These are phyloP conservation scores for Stenodera caucasica DNA, from an alignment of 2,888 invertebrate species.

Conservation along the genomic window DNA sequence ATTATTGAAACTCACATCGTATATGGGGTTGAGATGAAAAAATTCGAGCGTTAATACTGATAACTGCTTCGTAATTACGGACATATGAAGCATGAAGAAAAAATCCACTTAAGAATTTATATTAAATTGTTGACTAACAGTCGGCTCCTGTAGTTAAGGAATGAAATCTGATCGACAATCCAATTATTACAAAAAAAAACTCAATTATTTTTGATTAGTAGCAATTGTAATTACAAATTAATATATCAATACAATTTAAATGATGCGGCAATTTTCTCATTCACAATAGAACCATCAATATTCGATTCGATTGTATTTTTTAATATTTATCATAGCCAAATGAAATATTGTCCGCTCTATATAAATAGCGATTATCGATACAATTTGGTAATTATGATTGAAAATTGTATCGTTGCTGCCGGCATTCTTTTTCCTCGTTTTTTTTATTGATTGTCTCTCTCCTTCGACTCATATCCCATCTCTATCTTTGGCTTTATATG, in stretches of 20 bases:
- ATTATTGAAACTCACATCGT: too few species aligned
- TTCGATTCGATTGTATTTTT: too few species aligned
- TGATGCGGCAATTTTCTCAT: slow-evolving; percentile 7
- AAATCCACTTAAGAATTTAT: too few species aligned
- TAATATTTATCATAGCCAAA: too few species aligned
- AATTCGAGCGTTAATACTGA: too few species aligned
- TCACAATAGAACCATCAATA: too few species aligned
- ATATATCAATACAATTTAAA: not conserved
- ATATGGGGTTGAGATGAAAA: too few species aligned
- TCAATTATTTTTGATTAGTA: slow-evolving; percentile 33
- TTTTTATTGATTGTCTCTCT: not conserved
- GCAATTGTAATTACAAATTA: slow-evolving; percentile 30
- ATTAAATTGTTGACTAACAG: too few species aligned
- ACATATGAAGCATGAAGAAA: too few species aligned
- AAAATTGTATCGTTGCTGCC: slow-evolving; percentile 43
- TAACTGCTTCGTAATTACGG: too few species aligned
- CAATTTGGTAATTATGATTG: slow-evolving; percentile 45
- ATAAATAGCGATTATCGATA: slow-evolving; percentile 22
- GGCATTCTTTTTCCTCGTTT: slow-evolving; percentile 20
- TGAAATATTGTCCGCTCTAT: slow-evolving; percentile 28
- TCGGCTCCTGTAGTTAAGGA: too few species aligned
- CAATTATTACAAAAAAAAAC: slow-evolving; percentile 27
- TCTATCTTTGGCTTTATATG: slow-evolving; percentile 3
- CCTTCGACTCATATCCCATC: not conserved
- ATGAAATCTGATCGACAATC: slow-evolving; percentile 12